phyloP scores from a whole-genome alignment of 2,113 vertebrate genomes.

The Leucoraja erinaceus region DNA sequence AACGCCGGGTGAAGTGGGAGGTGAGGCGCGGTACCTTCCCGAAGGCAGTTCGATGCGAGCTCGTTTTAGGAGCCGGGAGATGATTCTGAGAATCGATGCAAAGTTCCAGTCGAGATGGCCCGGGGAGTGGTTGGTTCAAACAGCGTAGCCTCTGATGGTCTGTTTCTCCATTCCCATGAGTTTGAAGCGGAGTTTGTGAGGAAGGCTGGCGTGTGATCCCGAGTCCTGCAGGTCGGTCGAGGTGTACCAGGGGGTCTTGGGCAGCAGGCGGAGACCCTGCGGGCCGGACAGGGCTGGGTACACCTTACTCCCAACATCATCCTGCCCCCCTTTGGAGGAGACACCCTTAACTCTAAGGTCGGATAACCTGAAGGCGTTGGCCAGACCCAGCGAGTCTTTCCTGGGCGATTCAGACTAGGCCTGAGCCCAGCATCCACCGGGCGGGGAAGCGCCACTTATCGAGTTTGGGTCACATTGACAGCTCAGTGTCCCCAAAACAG shows the following conservation, averaged over 20 bases:
- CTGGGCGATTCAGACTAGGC: too few relatives aligned
- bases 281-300: background rate
- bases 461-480: too few relatives aligned
- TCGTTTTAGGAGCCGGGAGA: background rate
- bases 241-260: background rate
- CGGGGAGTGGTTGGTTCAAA: background rate
- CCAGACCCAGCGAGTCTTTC: background rate
- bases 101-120: background rate
- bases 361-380: background rate
- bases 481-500: background rate
- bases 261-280: background rate
- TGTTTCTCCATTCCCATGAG: background rate
- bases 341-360: background rate
- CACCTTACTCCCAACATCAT: background rate
- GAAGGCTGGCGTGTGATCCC: background rate
- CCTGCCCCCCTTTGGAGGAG: background rate
- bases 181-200: background rate
- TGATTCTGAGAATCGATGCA: background rate
- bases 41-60: background rate
- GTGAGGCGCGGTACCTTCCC: too few relatives aligned
- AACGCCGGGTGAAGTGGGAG: background rate
- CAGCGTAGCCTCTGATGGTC: background rate
- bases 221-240: background rate
- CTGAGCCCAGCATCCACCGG: too few relatives aligned
- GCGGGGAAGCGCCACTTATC: too few relatives aligned